These are phyloP conservation scores for Ennomos quercinarius DNA, from an alignment of 2,888 invertebrate genomes.

Conservation along the genomic window DNA sequence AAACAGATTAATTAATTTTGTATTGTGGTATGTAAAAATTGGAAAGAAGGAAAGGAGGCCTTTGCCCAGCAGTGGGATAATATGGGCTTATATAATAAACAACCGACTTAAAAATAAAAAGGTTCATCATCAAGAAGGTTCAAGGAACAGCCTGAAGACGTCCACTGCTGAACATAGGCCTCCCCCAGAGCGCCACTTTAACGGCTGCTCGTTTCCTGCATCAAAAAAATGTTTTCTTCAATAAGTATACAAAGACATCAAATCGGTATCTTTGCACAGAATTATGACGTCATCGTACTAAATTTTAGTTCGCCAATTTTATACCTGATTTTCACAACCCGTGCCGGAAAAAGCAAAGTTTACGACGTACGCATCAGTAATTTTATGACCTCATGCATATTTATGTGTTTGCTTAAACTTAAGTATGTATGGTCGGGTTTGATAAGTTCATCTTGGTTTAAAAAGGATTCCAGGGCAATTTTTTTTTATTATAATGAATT, in stretches of 20 bases:
- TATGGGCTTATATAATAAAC: too few relatives aligned
- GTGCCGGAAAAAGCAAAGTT: slow-evolving; percentile 17
- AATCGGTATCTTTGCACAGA: slow-evolving; percentile 19
- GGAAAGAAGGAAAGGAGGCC: too few relatives aligned
- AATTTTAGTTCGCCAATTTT: slow-evolving; percentile 32
- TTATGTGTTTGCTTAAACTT: slow-evolving; percentile 12
- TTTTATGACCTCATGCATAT: slow-evolving; percentile 23
- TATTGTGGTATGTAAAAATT: too few relatives aligned
- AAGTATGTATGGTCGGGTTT: slow-evolving; percentile 6
- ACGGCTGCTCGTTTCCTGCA: too few relatives aligned
- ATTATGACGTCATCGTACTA: slow-evolving; percentile 17
- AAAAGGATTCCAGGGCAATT: too few relatives aligned
- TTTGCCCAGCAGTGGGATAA: too few relatives aligned
- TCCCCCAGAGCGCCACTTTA: too few relatives aligned
- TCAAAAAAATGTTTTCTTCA: background rate
- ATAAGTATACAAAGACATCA: slow-evolving; percentile 11
- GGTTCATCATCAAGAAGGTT: too few relatives aligned
- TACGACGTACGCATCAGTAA: slow-evolving; percentile 30
- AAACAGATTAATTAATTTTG: slow-evolving; percentile 37
- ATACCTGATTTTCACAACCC: slow-evolving; percentile 27
- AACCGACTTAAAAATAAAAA: too few relatives aligned
- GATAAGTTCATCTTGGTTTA: background rate
- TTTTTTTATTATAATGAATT: too few relatives aligned
- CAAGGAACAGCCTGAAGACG: too few relatives aligned
- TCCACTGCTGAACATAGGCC: too few relatives aligned